Conservation (phyloP, 2,113 vertebrate species). For the Gallinago media region DNA sequence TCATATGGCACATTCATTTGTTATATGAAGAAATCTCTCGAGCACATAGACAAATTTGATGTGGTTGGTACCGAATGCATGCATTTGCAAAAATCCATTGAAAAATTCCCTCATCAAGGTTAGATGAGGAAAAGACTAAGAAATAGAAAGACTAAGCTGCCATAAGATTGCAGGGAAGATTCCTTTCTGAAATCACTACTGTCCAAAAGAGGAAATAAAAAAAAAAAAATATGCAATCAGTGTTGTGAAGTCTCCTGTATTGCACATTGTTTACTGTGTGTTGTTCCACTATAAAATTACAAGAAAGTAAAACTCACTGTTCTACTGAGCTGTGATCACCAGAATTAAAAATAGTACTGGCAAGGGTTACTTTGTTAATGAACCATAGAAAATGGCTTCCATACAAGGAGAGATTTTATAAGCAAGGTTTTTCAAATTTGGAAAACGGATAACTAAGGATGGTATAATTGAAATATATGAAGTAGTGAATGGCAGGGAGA, state of each 20-base stretch:
- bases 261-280: neutral
- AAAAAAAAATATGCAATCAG: neutral
- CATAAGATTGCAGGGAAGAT: neutral
- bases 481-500: neutral
- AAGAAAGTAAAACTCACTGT: neutral
- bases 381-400: neutral
- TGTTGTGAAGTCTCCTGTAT: neutral
- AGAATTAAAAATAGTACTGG: neutral
- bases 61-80: neutral
- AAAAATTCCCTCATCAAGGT: neutral
- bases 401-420: neutral
- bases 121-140: neutral
- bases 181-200: neutral
- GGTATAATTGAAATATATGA: constrained; percentile 13
- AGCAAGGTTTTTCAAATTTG: neutral
- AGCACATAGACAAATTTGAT: neutral
- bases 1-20: neutral
- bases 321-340: neutral
- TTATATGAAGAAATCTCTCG: neutral
- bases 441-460: neutral
- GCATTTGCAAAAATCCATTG: neutral
- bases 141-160: neutral
- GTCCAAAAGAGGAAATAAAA: neutral
- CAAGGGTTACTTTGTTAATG: neutral
- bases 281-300: neutral